A percentile compares a stretch with the other conserved stretches of the same genome.
Evolutionary conservation across 92 coral and sea anemone genomes (phyloP).

Genomic region (Paragorgia papillata): DNA sequence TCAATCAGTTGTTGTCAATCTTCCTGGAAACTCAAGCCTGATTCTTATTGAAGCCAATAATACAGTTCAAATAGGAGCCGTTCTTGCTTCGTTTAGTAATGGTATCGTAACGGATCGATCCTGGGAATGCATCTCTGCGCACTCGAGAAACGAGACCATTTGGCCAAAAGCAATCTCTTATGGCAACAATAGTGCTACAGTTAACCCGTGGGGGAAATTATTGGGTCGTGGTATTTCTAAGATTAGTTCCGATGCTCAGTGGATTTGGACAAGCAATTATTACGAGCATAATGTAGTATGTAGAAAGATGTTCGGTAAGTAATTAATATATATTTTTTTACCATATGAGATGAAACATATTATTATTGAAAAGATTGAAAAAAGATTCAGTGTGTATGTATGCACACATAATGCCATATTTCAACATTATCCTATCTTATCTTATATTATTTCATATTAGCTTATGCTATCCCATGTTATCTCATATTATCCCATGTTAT

Average conservation of each 20-base stretch:
- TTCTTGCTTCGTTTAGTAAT: constrained; percentile 21
- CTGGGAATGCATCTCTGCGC: not conserved
- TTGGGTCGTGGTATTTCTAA: not conserved
- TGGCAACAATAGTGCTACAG: not conserved
- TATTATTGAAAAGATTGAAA: too few species aligned
- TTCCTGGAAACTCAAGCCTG: not conserved
- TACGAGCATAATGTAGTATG: not conserved
- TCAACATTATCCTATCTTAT: too few species aligned
- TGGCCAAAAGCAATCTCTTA: not conserved
- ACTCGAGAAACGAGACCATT: not conserved
- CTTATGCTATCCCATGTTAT: too few species aligned
- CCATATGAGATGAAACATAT: too few species aligned
- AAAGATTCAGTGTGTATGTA: too few species aligned
- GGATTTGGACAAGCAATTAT: not conserved
- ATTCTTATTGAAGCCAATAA: constrained; percentile 3
- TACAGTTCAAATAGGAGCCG: not conserved
- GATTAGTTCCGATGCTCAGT: not conserved
- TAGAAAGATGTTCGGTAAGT: not conserved
- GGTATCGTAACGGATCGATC: constrained; percentile 6
- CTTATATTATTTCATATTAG: too few species aligned
- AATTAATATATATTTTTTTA: too few species aligned
- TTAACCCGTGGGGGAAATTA: not conserved
- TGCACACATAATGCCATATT: too few species aligned
- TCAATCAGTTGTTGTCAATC: not conserved
- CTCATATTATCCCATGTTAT: too few species aligned